Conservation (phyloP, 2,113 vertebrate genomes). For the Laticauda laticaudata region DNA sequence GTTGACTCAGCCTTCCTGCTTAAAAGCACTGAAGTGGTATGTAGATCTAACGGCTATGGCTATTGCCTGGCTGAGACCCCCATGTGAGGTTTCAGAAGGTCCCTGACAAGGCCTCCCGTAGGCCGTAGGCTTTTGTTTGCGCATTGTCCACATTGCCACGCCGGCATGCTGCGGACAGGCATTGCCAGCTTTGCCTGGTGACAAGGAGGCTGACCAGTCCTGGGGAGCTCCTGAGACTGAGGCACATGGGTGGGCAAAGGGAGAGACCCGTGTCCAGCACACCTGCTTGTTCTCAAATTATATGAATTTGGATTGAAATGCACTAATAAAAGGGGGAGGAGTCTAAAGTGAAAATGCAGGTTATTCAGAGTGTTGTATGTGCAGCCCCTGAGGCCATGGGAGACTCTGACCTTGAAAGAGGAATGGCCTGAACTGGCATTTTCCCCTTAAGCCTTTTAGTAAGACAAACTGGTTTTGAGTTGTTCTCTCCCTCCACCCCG, state of each 20-base stretch:
- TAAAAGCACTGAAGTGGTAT: too few relatives aligned
- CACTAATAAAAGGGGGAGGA: not conserved
- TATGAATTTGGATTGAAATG: not conserved
- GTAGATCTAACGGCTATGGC: too few relatives aligned
- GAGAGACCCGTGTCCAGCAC: not conserved
- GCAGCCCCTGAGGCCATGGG: not conserved
- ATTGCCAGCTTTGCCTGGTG: not conserved
- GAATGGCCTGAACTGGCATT: not conserved
- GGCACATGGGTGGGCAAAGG: not conserved
- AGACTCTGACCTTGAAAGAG: conserved; percentile 3
- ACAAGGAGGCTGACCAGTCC: not conserved
- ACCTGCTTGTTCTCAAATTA: not conserved
- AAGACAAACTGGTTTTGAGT: conserved; percentile 6
- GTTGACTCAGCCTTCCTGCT: too few relatives aligned
- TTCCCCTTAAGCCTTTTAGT: not conserved
- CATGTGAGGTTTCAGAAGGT: not conserved
- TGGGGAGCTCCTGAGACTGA: not conserved
- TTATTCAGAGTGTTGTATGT: not conserved
- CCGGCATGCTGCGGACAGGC: not conserved
- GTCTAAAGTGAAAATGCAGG: too few relatives aligned
- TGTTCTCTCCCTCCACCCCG: not conserved
- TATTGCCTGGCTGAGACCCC: not conserved
- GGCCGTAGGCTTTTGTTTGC: not conserved
- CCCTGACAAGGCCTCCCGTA: not conserved
- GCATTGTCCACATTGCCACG: not conserved